Conservation (phyloP, 2,888 invertebrate genomes). For the Leptinotarsa juncta region DNA sequence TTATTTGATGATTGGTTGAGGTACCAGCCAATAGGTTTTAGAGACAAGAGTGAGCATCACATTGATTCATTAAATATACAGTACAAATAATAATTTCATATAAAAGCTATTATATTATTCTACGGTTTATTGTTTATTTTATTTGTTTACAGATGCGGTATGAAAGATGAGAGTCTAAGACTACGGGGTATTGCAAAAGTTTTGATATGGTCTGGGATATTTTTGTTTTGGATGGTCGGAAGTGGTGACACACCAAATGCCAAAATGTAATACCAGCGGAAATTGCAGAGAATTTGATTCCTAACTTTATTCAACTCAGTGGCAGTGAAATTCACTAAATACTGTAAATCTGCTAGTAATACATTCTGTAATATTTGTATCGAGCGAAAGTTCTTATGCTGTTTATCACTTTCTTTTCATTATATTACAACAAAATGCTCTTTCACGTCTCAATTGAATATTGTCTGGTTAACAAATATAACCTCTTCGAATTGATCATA, state of each 20-base stretch:
- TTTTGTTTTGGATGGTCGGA: conserved; percentile 40
- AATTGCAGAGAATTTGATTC: not conserved
- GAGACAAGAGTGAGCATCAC: conserved; percentile 51
- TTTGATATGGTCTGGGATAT: conserved; percentile 41
- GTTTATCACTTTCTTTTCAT: too few species aligned
- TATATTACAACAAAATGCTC: too few species aligned
- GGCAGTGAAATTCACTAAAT: not conserved
- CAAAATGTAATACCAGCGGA: not conserved
- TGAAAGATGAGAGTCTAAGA: conserved; percentile 14
- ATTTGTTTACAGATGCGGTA: conserved; percentile 33
- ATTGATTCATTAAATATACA: conserved; percentile 45
- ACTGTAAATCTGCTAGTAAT: not conserved
- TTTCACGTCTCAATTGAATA: too few species aligned
- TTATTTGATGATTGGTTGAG: too few species aligned
- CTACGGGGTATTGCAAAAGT: conserved; percentile 21
- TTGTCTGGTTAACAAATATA: too few species aligned
- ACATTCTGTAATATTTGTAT: too few species aligned
- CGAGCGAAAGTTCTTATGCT: too few species aligned
- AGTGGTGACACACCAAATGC: conserved; percentile 31
- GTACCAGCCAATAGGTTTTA: conserved; percentile 28
- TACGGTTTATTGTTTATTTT: conserved; percentile 45
- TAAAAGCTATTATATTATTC: conserved; percentile 46
- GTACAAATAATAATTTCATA: conserved; percentile 47
- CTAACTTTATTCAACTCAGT: not conserved
- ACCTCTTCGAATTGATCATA: too few species aligned